Conservation (phyloP, 2,797 vertebrate species). For the Hyperoplus immaculatus region DNA sequence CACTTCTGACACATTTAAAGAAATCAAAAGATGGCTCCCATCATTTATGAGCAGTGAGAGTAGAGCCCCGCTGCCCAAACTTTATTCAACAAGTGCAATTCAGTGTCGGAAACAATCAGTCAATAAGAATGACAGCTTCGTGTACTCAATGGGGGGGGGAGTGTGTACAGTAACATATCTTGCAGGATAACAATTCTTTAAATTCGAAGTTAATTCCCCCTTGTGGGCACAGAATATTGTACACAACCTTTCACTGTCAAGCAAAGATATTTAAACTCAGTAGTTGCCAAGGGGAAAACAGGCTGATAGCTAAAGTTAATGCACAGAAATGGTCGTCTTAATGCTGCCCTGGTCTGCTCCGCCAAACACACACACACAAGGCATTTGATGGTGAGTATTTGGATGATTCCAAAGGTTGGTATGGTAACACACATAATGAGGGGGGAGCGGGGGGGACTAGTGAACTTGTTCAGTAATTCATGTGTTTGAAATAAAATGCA, state of each 20-base stretch:
- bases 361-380: conserved; percentile 34
- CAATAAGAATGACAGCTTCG: conserved; percentile 70
- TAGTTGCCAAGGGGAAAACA: conserved; percentile 45
- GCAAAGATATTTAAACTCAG: conserved; percentile 35
- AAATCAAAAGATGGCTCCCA: conserved; percentile 14
- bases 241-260: conserved; percentile 14
- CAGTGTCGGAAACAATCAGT: conserved; percentile 69
- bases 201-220: background rate
- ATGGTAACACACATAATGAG: background rate
- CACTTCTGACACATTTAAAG: background rate
- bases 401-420: background rate
- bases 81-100: conserved; percentile 81
- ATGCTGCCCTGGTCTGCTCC: conserved; percentile 24
- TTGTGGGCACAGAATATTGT: conserved; percentile 20
- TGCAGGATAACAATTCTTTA: conserved; percentile 12
- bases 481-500: conserved; percentile 17
- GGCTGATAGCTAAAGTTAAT: conserved; percentile 29
- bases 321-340: conserved; percentile 18
- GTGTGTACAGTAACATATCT: conserved; percentile 24
- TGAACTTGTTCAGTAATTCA: background rate
- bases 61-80: conserved; percentile 37
- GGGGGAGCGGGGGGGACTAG: too few species aligned
- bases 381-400: conserved; percentile 43
- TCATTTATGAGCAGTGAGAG: conserved; percentile 54
- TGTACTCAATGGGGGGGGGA: conserved; percentile 23